Evolutionary conservation across 2,888 invertebrate genomes (phyloP).

Genomic region (Aphelenchoides bicaudatus): DNA sequence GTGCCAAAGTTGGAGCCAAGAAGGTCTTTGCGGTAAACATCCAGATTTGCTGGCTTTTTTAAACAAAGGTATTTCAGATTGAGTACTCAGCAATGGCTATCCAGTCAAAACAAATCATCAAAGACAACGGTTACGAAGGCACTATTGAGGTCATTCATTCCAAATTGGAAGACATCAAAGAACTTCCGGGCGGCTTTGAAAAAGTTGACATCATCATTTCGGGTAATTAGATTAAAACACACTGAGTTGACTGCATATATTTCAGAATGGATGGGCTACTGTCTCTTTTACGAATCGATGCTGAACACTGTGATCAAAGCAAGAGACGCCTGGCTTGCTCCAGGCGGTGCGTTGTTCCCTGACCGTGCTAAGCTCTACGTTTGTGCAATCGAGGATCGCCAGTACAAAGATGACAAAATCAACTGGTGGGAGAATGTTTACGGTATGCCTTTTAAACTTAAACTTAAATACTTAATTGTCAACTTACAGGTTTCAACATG

Average conservation of each 20-base stretch:
- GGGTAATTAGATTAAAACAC: too few species aligned
- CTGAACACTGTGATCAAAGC: conserved; percentile 97
- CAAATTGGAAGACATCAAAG: conserved; percentile 83
- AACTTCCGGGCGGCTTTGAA: conserved; percentile 79
- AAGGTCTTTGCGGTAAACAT: conserved; percentile 81
- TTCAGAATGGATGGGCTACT: conserved; percentile 79
- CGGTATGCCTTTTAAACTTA: too few species aligned
- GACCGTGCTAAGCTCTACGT: conserved; percentile 86
- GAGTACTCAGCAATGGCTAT: conserved; percentile 98
- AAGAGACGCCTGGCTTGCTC: conserved; percentile 87
- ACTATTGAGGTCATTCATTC: conserved; percentile 62
- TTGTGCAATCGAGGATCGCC: conserved; percentile 79
- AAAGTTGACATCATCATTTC: conserved; percentile 79
- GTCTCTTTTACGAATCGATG: conserved; percentile 98
- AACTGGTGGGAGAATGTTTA: conserved; percentile 99
- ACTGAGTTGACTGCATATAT: too few species aligned
- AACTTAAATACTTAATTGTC: too few species aligned
- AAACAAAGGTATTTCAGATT: conserved; percentile 65
- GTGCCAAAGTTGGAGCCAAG: conserved; percentile 93
- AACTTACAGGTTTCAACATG: conserved; percentile 99
- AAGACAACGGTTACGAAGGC: conserved; percentile 66
- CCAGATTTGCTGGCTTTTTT: conserved; percentile 37
- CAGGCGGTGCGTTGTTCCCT: conserved; percentile 84
- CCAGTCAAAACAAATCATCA: conserved; percentile 89
- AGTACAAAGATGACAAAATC: conserved; percentile 99